phyloP scores from a whole-genome alignment of 2,113 vertebrate genomes.

The Parus major region DNA sequence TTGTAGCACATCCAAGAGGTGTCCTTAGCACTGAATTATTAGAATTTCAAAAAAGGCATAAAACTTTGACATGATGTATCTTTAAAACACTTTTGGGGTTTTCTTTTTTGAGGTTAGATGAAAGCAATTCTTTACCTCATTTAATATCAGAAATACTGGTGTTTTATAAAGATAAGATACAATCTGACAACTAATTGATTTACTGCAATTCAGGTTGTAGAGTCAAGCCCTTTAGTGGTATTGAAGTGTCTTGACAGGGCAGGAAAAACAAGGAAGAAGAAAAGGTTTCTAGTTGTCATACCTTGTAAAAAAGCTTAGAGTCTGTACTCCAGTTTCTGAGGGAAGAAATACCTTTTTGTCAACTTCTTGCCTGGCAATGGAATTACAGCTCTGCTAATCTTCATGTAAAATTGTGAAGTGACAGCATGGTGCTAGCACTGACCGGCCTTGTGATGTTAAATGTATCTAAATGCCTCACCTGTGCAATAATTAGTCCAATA shows the following conservation, averaged over 20 bases:
- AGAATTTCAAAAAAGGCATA: neutral
- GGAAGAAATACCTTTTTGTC: neutral
- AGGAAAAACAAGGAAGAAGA: neutral
- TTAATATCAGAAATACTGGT: neutral
- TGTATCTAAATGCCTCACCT: neutral
- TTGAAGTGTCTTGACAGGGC: neutral
- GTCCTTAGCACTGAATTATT: neutral
- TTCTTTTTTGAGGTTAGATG: neutral
- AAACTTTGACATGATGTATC: neutral
- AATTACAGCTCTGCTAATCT: neutral
- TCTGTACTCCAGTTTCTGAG: neutral
- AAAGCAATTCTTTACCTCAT: neutral
- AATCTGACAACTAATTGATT: neutral
- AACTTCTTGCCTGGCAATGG: neutral
- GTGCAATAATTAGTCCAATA: neutral
- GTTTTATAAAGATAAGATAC: neutral
- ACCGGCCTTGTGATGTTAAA: neutral
- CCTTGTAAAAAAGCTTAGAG: neutral
- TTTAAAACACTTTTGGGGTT: neutral
- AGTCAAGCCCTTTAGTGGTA: neutral
- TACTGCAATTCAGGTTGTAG: neutral
- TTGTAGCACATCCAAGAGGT: neutral
- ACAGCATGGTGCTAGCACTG: neutral
- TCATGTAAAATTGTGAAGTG: neutral
- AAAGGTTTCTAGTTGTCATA: neutral